Evolutionary conservation across 2,888 invertebrate genomes (phyloP), one percentile per base, ranked within the genome.

Genomic region (Ommatoiulus sabulosus): DNA sequence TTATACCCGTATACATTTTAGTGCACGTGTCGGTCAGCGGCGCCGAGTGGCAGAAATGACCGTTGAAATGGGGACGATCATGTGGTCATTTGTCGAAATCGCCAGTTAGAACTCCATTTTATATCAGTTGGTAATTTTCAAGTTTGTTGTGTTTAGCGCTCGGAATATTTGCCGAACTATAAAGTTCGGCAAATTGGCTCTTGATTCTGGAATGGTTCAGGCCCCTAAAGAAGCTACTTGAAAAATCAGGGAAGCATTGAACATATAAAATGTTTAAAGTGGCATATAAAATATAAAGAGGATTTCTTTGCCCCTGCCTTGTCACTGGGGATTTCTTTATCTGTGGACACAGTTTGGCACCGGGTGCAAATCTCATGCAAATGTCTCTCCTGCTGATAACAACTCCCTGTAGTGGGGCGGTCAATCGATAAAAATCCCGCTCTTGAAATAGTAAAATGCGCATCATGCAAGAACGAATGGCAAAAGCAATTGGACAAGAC

Each of bases 311-410:
- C 85, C 72, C 72, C 85, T 85, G 85, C 46, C 85, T 85, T 85
- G 85, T 85, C 85, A 85, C 85, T 85, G 46, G 85, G 85, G 85
- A 85, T 85, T 85, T 85, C 85, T 85, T 85, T 85, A 85, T 85
- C 85, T 85, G 85, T 85, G 85, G 85, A 85, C 85, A 85, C 85
- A 85, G 85, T 85, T 85, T 85, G 85, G 85, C 85, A 85, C 85
- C 85, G 85, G 85, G 85, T 85, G 85, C 85, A 85, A 85, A 85
- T 85, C 85, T 85, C 85, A 85, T 85, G 85, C 85, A 85, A 85
- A 85, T 85, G 85, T 85, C 85, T 85, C 85, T 85, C 85, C 46
- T 85, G 85, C 85, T 85, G 85, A 85, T 85, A 85, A 85, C 72
- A 85, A 85, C 85, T 85, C 85, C 85, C 46, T 72, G 72, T 72